Base-by-base conservation (phyloP, 2,797 vertebrate species). In the Alfaro cultratus region DNA sequence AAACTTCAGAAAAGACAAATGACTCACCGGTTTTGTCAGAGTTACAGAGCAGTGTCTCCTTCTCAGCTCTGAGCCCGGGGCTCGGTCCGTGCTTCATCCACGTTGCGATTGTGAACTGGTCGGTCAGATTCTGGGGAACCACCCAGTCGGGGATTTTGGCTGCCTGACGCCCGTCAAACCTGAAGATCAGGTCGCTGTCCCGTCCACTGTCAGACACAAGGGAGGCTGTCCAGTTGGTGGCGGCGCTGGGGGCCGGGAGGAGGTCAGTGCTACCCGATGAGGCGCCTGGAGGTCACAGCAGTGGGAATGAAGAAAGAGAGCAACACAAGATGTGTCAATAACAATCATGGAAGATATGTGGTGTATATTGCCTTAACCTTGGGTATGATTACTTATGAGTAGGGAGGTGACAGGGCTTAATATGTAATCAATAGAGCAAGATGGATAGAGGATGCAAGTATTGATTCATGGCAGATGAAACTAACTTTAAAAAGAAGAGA, bases 61-160 rank as follows among this genome's bases (percentile, higher is more conserved):
- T 99, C 91, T 99, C 98, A 0, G 97, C 98, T 87, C 98, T 95
- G 88, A 98, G 92, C 1, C 98, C 98, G 0, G 97, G 97, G 89
- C 97, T 99, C 67, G 98, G 98, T 1, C 98, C 98, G 0, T 99
- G 98, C 84, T 97, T 98, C 98, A 99, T 99, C 98, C 98, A 99
- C 73, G 98, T 97, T 13, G 96, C 96, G 80, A 99, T 97, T 76
- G 97, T 99, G 95, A 99, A 99, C 85, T 99, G 97, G 90, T 99
- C 97, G 0, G 97, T 99, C 88, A 99, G 95, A 92, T 99, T 99
- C 95, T 98, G 98, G 0, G 97, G 97, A 49, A 98, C 97, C 88
- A 98, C 97, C 91, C 96, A 96, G 73, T 98, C 98, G 0, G 98
- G 98, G 78, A 99, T 97, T 92, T 98, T 99, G 11, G 98, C 97